phyloP scores from a whole-genome alignment of 2,113 vertebrate genomes.

The Athene cunicularia region DNA sequence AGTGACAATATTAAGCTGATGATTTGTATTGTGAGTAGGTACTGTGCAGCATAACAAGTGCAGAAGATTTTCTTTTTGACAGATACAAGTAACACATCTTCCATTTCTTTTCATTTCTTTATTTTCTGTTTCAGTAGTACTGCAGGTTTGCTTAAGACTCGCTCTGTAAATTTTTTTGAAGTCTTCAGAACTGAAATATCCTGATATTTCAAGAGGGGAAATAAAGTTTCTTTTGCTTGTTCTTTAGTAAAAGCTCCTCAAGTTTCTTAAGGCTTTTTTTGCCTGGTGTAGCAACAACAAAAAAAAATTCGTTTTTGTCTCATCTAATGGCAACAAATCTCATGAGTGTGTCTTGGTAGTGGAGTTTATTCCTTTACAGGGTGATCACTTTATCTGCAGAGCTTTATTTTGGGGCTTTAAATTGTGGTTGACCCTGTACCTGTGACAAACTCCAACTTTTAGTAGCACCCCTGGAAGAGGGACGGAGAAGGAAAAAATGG shows the following conservation, averaged over 20 bases:
- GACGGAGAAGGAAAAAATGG: fast-evolving
- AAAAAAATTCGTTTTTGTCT: not conserved
- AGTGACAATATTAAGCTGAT: constrained; percentile 60
- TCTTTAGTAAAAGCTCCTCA: not conserved
- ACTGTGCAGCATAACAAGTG: constrained; percentile 27
- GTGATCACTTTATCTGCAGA: not conserved
- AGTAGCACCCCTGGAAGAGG: not conserved
- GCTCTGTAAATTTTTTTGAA: not conserved
- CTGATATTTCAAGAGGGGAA: not conserved
- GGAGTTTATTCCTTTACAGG: not conserved
- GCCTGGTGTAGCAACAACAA: not conserved
- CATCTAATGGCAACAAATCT: not conserved
- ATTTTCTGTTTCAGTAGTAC: constrained; percentile 4
- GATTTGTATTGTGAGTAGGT: constrained; percentile 53
- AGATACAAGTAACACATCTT: not conserved
- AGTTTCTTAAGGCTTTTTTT: not conserved
- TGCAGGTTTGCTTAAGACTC: not conserved
- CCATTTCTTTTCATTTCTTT: constrained; percentile 29
- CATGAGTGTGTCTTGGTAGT: not conserved
- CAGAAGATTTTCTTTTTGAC: constrained; percentile 43
- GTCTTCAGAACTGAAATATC: not conserved
- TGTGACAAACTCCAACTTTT: not conserved
- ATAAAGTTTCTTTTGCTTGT: not conserved
- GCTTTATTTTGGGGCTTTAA: not conserved
- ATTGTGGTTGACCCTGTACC: not conserved